Evolutionary conservation across 2,888 invertebrate genomes (phyloP).

Genomic region (Macrosiphum euphorbiae): DNA sequence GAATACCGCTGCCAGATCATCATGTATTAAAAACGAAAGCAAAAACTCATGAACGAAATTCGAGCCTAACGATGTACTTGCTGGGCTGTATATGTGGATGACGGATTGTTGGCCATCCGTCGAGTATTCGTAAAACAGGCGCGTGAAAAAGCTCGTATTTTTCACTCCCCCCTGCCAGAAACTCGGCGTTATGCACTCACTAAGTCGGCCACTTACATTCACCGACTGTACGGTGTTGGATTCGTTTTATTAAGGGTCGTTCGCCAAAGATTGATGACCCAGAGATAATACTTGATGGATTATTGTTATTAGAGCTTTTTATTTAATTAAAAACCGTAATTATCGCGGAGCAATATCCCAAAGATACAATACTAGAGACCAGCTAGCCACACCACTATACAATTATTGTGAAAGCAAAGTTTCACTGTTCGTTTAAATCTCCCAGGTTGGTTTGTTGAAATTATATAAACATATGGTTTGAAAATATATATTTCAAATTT

Average conservation of each 20-base stretch:
- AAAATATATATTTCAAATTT: not conserved
- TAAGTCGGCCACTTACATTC: conserved; percentile 11
- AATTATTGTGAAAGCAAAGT: not conserved
- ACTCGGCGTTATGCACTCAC: not conserved
- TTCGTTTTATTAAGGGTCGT: not conserved
- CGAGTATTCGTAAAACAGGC: not conserved
- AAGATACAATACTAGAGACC: not conserved
- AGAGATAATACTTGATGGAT: conserved; percentile 16
- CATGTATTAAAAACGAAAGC: not conserved
- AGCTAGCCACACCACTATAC: not conserved
- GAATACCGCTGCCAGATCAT: not conserved
- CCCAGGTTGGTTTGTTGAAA: not conserved
- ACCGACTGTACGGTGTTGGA: not conserved
- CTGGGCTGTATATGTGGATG: not conserved
- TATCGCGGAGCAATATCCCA: not conserved
- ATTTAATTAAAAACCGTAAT: conserved; percentile 26
- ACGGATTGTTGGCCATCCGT: conserved; percentile 18
- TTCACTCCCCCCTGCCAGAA: not conserved
- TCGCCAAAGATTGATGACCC: conserved; percentile 39
- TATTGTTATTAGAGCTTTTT: conserved; percentile 14
- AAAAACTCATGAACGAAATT: not conserved
- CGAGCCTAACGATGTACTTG: not conserved
- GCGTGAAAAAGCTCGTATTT: conserved; percentile 2
- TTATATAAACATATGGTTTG: not conserved
- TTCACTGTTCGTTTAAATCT: not conserved